Percentiles rank a stretch among this genome's conserved stretches.
Evolutionary conservation across 2,797 vertebrate genomes (phyloP).

Genomic region (Micrastur ruficollis): DNA sequence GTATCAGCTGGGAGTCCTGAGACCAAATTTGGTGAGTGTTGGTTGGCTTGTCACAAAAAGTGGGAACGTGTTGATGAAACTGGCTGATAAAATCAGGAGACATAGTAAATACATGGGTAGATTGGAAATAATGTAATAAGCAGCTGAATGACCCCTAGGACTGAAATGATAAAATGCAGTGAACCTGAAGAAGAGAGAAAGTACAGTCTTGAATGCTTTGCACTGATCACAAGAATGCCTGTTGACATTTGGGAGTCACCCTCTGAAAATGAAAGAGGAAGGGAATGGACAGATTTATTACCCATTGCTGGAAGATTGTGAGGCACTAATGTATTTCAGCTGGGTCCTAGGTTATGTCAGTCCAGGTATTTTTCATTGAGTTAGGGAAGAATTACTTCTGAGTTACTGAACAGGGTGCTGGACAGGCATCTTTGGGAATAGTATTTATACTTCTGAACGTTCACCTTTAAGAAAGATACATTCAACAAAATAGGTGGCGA

Average conservation of each 20-base stretch:
- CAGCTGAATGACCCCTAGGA: background rate
- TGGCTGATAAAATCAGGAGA: background rate
- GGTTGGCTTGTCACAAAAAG: background rate
- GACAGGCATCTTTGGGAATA: background rate
- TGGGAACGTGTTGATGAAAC: background rate
- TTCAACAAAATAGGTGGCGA: background rate
- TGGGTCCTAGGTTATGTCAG: background rate
- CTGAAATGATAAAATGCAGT: background rate
- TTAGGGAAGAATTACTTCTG: background rate
- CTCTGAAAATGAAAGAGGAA: background rate
- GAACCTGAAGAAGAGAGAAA: background rate
- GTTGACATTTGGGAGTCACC: background rate
- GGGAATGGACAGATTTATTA: background rate
- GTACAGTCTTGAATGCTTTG: background rate
- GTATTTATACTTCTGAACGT: background rate
- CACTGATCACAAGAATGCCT: background rate
- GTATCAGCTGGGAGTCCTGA: background rate
- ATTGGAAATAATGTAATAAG: background rate
- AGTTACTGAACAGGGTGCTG: background rate
- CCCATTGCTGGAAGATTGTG: background rate
- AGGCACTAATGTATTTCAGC: background rate
- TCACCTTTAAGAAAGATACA: background rate
- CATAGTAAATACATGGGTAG: background rate
- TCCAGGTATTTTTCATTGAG: background rate
- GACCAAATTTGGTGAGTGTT: background rate